These are phyloP conservation scores for Manis crassicaudata DNA, from an alignment of 2,797 vertebrate species.

Conservation along the genomic window DNA sequence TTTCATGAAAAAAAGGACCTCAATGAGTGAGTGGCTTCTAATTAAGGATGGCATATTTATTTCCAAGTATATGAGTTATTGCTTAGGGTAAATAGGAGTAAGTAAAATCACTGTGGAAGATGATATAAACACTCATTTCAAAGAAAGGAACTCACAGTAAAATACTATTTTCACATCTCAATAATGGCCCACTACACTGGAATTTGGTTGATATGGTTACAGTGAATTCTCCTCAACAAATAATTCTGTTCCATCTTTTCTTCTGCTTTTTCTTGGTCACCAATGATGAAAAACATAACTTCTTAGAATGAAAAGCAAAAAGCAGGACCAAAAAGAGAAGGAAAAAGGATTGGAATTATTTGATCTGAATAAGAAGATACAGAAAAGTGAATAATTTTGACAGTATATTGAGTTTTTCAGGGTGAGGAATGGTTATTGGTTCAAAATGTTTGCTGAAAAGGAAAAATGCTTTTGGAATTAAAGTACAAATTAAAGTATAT, in stretches of 20 bases:
- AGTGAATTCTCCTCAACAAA: constrained; percentile 53
- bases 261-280: constrained; percentile 58
- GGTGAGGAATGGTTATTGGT: constrained; percentile 24
- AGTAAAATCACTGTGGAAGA: background rate
- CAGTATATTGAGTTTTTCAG: constrained; percentile 18
- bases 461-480: constrained; percentile 35
- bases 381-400: constrained; percentile 28
- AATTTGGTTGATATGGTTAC: constrained; percentile 21
- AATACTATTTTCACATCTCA: constrained; percentile 26
- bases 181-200: background rate
- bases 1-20: constrained; percentile 15
- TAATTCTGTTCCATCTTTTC: constrained; percentile 57
- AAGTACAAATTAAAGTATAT: background rate
- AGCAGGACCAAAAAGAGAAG: constrained; percentile 46
- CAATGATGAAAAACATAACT: constrained; percentile 36
- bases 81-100: background rate
- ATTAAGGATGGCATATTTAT: background rate
- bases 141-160: background rate
- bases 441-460: constrained; percentile 50
- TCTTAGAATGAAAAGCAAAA: constrained; percentile 52
- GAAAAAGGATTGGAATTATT: constrained; percentile 41
- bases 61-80: background rate
- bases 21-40: background rate
- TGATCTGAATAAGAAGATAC: constrained; percentile 57
- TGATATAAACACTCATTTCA: background rate